Conservation (phyloP, 23 tunicate genomes). For the Halocynthia roretzi region DNA sequence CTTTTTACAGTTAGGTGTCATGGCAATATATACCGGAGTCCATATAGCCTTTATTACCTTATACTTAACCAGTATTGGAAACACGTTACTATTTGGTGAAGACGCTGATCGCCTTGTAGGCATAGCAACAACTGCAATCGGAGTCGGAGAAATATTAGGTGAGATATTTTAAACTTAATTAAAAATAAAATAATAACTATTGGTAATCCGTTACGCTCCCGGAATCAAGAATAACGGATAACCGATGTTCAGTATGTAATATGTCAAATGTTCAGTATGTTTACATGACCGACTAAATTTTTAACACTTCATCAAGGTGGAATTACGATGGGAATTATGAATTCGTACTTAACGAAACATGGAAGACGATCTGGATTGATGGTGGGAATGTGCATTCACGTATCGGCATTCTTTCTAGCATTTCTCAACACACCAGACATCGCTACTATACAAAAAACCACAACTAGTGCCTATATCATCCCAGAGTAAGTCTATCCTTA, state of each 20-base stretch:
- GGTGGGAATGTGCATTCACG: constrained; percentile 50
- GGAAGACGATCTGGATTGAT: constrained; percentile 61
- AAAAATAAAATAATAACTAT: too few species aligned
- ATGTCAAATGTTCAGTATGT: background rate
- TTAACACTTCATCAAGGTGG: background rate
- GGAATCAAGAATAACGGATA: too few species aligned
- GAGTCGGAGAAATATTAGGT: constrained; percentile 92
- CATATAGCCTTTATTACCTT: constrained; percentile 93
- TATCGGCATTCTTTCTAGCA: constrained; percentile 51
- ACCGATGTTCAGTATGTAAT: too few species aligned
- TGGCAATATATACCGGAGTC: constrained; percentile 89
- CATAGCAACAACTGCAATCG: constrained; percentile 70
- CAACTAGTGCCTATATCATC: constrained; percentile 23
- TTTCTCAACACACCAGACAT: constrained; percentile 86
- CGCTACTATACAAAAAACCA: constrained; percentile 56
- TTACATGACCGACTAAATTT: background rate
- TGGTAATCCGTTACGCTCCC: too few species aligned
- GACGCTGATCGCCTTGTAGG: constrained; percentile 92
- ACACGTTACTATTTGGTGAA: constrained; percentile 73
- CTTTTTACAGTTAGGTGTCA: constrained; percentile 72
- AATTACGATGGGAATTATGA: constrained; percentile 63
- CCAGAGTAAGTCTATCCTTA: constrained; percentile 29
- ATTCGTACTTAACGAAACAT: constrained; percentile 42
- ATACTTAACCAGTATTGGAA: constrained; percentile 92
- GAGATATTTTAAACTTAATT: background rate